Evolutionary conservation across 2,113 vertebrate species (phyloP), one percentile per base, ranked within the genome.

Genomic region (Mustela nigripes): DNA sequence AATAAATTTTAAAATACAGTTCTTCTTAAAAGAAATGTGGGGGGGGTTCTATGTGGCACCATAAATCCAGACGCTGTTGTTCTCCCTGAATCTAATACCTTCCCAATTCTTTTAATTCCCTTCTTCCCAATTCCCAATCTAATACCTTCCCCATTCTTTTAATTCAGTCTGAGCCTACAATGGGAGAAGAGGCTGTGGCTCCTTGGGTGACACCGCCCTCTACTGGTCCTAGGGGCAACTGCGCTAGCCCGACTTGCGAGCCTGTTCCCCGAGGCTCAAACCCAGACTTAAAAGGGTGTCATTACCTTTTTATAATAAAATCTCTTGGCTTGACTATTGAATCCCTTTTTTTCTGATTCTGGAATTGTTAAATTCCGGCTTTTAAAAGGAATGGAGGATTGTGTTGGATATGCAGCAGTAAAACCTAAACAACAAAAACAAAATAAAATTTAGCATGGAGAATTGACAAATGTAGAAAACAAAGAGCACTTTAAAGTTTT

Each of bases 291-390:
- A 48, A n/a, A 83, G 85, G 36, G 86, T 71, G 78, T n/a, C 50
- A 96, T 98, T 98, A 98, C 99, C 98, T 96, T 86, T 42, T 85
- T 93, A 11, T 89, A 87, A 62, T 98, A 82, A 98, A 99, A 99
- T 91, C 98, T 98, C 94, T 98, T 99, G 63, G 98, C 76, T 22
- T 99, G 98, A 65, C 98, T 99, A 39, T 96, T 98, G 97, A 99
- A 99, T 22, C 98, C 98, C 42, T 96, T 99, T 84, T 85, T 99
- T 86, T 98, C 98, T 24, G 98, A 80, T 83, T 98, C 97, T 96
- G 86, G 89, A 89, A 96, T 96, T 93, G 83, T 14, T 78, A 97
- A 83, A 10, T 86, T 95, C 10, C 97, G 97, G 56, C 85, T 95
- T 97, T 98, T 99, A 19, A 89, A 96, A 76, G 98, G 98, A 97